phyloP scores from a whole-genome alignment of 2,797 vertebrate genomes.

The Eptatretus atami region DNA sequence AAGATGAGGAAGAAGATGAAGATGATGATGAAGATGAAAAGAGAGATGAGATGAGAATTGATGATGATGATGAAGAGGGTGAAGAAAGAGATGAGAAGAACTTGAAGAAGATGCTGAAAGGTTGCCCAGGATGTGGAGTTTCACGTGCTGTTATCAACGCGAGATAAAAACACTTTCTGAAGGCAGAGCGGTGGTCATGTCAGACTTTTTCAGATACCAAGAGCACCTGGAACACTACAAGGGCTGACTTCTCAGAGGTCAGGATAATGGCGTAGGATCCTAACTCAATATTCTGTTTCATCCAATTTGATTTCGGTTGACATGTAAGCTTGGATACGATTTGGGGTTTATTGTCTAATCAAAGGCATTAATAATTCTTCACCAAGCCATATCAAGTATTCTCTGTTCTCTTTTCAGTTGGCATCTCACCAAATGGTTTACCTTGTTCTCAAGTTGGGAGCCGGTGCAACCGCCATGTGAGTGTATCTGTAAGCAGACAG shows the following conservation, averaged over 20 bases:
- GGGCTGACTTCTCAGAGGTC: background rate
- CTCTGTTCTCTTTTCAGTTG: too few species aligned
- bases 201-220: constrained; percentile 1
- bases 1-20: constrained; percentile 34
- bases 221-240: background rate
- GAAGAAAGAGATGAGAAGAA: background rate
- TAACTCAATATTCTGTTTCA: too few species aligned
- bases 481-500: constrained; percentile 59
- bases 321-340: too few species aligned
- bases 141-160: background rate
- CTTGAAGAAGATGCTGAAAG: background rate
- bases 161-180: background rate
- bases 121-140: background rate
- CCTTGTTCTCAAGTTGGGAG: background rate
- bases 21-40: constrained; percentile 40
- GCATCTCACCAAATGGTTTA: too few species aligned
- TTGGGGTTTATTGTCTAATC: too few species aligned
- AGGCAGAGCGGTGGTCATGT: background rate
- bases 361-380: too few species aligned
- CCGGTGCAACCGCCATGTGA: constrained; percentile 35
- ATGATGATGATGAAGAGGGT: constrained; percentile 10
- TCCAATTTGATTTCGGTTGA: too few species aligned
- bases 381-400: too few species aligned
- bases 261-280: too few species aligned
- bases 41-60: constrained; percentile 24